Evolutionary conservation across 2,797 vertebrate genomes (phyloP).

Genomic region (Thripadectes ignobilis): DNA sequence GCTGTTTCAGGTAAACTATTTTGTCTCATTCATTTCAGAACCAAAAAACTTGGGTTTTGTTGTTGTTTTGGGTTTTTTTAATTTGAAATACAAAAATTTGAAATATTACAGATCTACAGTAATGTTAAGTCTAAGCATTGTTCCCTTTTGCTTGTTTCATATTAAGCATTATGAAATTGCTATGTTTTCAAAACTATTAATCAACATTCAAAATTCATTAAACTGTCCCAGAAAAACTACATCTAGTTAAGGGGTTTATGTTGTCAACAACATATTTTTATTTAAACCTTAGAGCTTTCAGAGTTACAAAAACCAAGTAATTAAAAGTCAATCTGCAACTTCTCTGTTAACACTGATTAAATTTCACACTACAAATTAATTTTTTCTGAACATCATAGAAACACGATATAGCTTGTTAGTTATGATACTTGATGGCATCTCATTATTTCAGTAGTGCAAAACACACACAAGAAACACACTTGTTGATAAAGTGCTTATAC

Average conservation of each 20-base stretch:
- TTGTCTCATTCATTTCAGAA: not conserved
- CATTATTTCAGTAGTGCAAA: not conserved
- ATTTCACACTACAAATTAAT: not conserved
- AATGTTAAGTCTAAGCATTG: not conserved
- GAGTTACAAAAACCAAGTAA: not conserved
- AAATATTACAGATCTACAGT: not conserved
- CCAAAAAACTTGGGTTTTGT: not conserved
- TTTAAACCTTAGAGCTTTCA: not conserved
- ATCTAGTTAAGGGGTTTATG: not conserved
- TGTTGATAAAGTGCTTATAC: not conserved
- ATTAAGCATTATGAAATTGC: not conserved
- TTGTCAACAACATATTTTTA: not conserved
- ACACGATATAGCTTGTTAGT: not conserved
- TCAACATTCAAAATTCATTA: not conserved
- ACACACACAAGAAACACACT: not conserved
- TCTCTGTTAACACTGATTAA: not conserved
- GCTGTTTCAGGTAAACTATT: not conserved
- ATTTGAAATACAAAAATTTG: not conserved
- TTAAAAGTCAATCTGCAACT: not conserved
- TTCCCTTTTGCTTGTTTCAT: not conserved
- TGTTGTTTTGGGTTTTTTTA: no score
- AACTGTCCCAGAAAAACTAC: not conserved
- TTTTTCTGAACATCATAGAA: not conserved
- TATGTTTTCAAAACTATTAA: not conserved
- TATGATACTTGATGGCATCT: not conserved